A percentile compares a stretch with the other conserved stretches of the same genome.
Conservation (phyloP, 2,797 vertebrate species). For the Catamblyrhynchus diadema region DNA sequence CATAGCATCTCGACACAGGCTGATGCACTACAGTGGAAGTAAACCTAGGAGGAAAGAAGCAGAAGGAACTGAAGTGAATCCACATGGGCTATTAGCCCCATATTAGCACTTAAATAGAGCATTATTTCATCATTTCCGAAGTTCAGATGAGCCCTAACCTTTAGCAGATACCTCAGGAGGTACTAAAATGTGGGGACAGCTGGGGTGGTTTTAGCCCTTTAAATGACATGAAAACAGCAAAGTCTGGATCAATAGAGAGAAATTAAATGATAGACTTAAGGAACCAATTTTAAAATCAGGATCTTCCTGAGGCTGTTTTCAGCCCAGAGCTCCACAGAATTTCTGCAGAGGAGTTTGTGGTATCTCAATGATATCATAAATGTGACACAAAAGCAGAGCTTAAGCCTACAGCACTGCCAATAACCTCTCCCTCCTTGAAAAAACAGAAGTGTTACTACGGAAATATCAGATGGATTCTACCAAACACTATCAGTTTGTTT, state of each 20-base stretch:
- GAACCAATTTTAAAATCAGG: background rate
- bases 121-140: conserved; percentile 49
- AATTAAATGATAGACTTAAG: background rate
- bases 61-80: conserved; percentile 37
- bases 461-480: background rate
- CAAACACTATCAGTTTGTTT: background rate
- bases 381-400: background rate
- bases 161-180: background rate
- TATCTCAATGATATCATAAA: background rate
- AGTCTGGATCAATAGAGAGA: background rate
- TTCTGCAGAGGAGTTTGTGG: background rate
- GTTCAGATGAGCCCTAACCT: conserved; percentile 9
- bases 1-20: conserved; percentile 9
- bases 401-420: background rate
- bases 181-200: background rate
- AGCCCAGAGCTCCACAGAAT: background rate
- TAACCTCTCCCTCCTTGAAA: background rate
- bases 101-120: conserved; percentile 29
- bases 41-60: conserved; percentile 20
- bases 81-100: conserved; percentile 45
- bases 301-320: background rate
- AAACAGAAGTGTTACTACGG: background rate
- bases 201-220: background rate
- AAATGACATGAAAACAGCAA: background rate
- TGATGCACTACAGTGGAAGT: conserved; percentile 55